Base-by-base conservation (phyloP, 2,888 invertebrate genomes). In the Drosophila neotestacea region DNA sequence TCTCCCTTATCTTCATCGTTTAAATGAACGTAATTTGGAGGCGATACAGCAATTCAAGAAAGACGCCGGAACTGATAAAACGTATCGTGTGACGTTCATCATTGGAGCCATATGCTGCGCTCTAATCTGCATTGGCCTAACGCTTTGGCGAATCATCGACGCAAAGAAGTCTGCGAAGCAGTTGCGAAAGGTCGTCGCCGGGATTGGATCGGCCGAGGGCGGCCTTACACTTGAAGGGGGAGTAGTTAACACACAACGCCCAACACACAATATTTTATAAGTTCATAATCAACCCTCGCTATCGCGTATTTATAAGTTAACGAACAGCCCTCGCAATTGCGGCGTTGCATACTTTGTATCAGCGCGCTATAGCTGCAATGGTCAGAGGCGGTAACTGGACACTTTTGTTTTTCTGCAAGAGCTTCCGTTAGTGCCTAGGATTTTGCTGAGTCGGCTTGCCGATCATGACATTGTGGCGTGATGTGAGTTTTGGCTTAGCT, bases 211-310 rank as follows among this genome's bases (percentile, higher is more conserved):
- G 13, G 47, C 47, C 47, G 47, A 47, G 30, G 47, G 10, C 47
- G 47, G 47, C 47, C 47, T 47, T 30, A 47, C 4, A 47, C 47
- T 32, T 47, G 47, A 46, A 47, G 47, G 41, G 52, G 28, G 52
- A 52, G 52, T 13, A 28, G 36, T 9, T 27, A 5, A 9, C 34
- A 36, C 34, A 34, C 6, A 34, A 34, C 34, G 6, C 34, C 6
- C 16, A 16, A 16, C 16, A 16, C 16, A 16, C 16, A 16, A 16
- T 16, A 16, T 34, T 9, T 34, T 6, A 34, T 34, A 34, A 34
- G 34, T 34, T 34, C 6, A 34, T 34, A 34, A 34, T 34, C 34
- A 34, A 34, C 34, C 34, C 34, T 9, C 34, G 34, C 34, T 34
- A 34, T 34, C 34, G 34, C 34, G 41, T 41, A 6, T 3, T 41